Conservation (phyloP, 1,140 invertebrate species). For the Drusus annulatus region DNA sequence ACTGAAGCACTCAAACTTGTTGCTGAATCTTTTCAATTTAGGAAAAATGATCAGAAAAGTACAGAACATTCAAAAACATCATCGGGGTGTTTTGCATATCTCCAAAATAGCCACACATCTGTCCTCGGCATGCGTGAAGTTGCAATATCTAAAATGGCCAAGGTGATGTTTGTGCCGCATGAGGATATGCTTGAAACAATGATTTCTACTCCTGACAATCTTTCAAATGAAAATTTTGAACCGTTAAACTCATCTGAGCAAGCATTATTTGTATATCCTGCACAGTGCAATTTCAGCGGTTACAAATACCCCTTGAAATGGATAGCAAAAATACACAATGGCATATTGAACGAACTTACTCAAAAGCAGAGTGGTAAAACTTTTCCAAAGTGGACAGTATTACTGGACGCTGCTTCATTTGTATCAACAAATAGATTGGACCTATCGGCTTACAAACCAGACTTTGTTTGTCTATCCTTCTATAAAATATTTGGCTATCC, state of each 20-base stretch:
- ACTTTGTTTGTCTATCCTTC: constrained; percentile 95
- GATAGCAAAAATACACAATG: constrained; percentile 78
- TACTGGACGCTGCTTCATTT: constrained; percentile 90
- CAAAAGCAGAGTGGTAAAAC: constrained; percentile 62
- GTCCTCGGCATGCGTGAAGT: constrained; percentile 91
- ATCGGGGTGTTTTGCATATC: constrained; percentile 83
- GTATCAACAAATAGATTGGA: constrained; percentile 86
- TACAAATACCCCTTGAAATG: constrained; percentile 87
- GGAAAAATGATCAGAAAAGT: constrained; percentile 58
- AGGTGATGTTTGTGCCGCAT: constrained; percentile 71
- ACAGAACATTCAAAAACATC: constrained; percentile 49
- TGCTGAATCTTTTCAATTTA: constrained; percentile 82
- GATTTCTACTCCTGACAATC: constrained; percentile 46
- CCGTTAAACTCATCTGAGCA: constrained; percentile 59
- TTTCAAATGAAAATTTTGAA: constrained; percentile 41
- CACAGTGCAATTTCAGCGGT: constrained; percentile 96
- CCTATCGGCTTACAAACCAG: constrained; percentile 80
- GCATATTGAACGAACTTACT: constrained; percentile 70
- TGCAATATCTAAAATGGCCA: constrained; percentile 67
- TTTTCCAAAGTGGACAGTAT: constrained; percentile 80
- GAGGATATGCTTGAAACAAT: constrained; percentile 70
- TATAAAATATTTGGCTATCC: constrained; percentile 99
- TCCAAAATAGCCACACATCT: constrained; percentile 95
- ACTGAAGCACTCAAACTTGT: constrained; percentile 88
- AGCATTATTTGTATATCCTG: constrained; percentile 89